Base-by-base conservation (phyloP, 2,113 vertebrate genomes). In the Empidonax alnorum region DNA sequence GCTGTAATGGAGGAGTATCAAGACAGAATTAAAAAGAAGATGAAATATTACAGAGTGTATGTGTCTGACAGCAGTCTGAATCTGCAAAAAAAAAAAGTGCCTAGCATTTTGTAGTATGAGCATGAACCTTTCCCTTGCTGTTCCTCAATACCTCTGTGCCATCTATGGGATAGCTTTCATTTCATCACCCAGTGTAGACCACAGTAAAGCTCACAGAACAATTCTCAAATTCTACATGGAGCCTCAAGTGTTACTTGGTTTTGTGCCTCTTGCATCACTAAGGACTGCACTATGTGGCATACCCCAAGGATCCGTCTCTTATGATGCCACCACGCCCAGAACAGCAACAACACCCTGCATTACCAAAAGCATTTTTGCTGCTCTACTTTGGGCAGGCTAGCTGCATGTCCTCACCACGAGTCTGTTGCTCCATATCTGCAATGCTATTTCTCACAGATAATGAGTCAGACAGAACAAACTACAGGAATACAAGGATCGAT, bases 261-360 rank as follows among this genome's bases (percentile, higher is more conserved):
- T 92, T 80, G 31, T 65, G 55, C 6, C 23, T 62, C 11, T 61
- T 14, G 6, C 68, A 63, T 72, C 22, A 5, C 28, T 7, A 31
- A 42, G 20, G 23, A 62, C 31, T 35, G 4, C 1, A 8, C 23
- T 44, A 10, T 12, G 14, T 28, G 56, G 8, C 28, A 59, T 12
- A 63, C 3, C 6, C 39, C 27, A 46, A 1, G 4, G 21, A 79
- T 19, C 10, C 35, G 39, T 14, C 13, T 67, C 19, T 56, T 42
- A 37, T 5, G 31, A 61, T 35, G n/a, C 8, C 23, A 71, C 28
- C 25, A 62, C 4, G 12, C 14, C 13, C 24, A 69, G 50, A 11
- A 53, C 22, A 68, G 19, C 0, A 0, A 52, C 22, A 14, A 28
- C 2, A 1, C 20, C 72, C 46, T 47, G 3, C 37, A 50, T 3